These are phyloP conservation scores for Atherinosoma microstoma DNA, from an alignment of 2,797 vertebrate species.

Conservation along the genomic window DNA sequence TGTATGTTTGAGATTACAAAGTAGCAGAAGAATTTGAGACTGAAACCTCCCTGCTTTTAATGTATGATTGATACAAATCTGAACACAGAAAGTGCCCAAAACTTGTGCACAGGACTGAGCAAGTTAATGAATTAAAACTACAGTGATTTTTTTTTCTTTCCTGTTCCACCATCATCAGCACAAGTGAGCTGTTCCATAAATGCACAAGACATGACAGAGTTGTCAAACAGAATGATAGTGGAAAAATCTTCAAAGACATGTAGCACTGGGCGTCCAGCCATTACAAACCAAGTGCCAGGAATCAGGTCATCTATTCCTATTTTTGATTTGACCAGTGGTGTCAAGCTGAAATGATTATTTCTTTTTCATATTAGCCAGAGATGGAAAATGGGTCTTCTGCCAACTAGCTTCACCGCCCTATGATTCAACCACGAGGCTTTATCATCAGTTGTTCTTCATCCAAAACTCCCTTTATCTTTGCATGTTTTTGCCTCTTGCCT, in stretches of 20 bases:
- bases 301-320: constrained; percentile 55
- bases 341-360: constrained; percentile 51
- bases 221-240: constrained; percentile 68
- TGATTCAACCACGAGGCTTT: constrained; percentile 28
- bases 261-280: constrained; percentile 59
- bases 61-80: not conserved
- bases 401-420: constrained; percentile 40
- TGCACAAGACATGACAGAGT: constrained; percentile 32
- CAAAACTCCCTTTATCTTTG: constrained; percentile 1
- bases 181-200: constrained; percentile 39
- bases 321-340: constrained; percentile 63
- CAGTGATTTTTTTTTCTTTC: constrained; percentile 11
- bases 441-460: constrained; percentile 13
- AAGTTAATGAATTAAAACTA: constrained; percentile 10
- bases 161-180: constrained; percentile 33
- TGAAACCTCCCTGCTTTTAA: not conserved
- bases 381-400: constrained; percentile 74
- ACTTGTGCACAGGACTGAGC: not conserved
- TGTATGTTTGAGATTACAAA: constrained; percentile 4
- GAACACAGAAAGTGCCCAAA: not conserved
- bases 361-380: constrained; percentile 63
- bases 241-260: constrained; percentile 69
- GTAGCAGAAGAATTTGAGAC: not conserved
- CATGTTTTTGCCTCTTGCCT: not conserved
- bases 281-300: constrained; percentile 29